phyloP scores from a whole-genome alignment of 2,113 vertebrate genomes.

The Eudyptes chrysolophus region DNA sequence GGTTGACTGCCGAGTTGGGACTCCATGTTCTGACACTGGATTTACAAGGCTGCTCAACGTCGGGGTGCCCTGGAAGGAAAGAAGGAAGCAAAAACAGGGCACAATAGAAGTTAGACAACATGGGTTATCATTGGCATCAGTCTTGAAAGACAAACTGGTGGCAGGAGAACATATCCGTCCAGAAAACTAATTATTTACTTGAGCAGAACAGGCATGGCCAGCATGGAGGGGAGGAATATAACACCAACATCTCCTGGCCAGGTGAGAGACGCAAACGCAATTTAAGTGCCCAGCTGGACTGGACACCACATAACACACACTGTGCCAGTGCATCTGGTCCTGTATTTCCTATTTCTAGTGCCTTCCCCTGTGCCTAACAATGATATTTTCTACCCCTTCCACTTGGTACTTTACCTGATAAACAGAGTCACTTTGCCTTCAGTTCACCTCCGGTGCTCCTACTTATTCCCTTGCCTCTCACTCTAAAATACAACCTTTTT shows the following conservation, averaged over 20 bases:
- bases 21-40: constrained; percentile 97
- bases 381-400: neutral
- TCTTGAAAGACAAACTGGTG: neutral
- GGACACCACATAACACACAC: neutral
- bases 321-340: neutral
- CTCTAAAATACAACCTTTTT: neutral
- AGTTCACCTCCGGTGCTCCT: neutral
- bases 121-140: neutral
- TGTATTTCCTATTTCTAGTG: neutral
- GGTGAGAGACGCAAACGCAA: neutral
- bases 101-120: neutral
- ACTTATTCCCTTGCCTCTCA: neutral
- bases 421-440: neutral
- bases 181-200: neutral
- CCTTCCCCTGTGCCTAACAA: neutral
- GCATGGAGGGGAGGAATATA: neutral
- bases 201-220: neutral
- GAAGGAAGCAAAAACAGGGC: neutral
- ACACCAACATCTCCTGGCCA: neutral
- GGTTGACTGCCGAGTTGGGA: constrained; percentile 88
- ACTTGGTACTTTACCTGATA: neutral
- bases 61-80: constrained; percentile 88
- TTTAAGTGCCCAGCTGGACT: neutral
- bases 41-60: constrained; percentile 95
- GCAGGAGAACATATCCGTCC: neutral